Conservation (phyloP, 1,140 invertebrate species). For the Cotesia glomerata region DNA sequence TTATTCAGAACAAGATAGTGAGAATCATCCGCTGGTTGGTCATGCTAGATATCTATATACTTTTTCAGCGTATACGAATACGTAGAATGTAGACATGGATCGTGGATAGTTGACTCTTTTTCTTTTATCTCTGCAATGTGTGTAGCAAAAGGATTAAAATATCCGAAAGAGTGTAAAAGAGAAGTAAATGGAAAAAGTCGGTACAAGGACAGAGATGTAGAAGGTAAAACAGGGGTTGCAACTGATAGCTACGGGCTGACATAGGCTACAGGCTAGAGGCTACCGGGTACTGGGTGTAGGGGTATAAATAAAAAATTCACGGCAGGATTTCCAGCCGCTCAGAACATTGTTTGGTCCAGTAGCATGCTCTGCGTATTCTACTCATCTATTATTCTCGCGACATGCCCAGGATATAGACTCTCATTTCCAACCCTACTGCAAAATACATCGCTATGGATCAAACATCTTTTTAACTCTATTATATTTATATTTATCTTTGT, state of each 20-base stretch:
- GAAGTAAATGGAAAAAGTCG: no score
- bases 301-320: conserved; percentile 23
- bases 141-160: no score
- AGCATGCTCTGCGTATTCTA: not conserved
- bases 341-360: conserved; percentile 22
- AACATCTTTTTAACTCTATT: not conserved
- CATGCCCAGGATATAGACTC: conserved; percentile 6
- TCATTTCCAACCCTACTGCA: not conserved
- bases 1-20: no score
- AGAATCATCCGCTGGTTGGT: no score
- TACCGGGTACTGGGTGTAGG: not conserved
- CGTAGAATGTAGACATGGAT: no score
- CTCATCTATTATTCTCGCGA: conserved; percentile 34
- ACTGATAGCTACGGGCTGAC: conserved; percentile 30
- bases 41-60: no score
- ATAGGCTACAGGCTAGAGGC: conserved; percentile 1
- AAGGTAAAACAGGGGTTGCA: conserved; percentile 9
- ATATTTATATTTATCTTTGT: not conserved
- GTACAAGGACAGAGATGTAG: no score
- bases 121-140: no score
- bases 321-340: conserved; percentile 17
- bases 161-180: no score
- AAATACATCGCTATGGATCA: not conserved
- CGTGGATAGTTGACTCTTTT: no score
- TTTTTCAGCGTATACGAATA: no score